Evolutionary conservation across 1,140 invertebrate species (phyloP).

Genomic region (Drosophila serrata): DNA sequence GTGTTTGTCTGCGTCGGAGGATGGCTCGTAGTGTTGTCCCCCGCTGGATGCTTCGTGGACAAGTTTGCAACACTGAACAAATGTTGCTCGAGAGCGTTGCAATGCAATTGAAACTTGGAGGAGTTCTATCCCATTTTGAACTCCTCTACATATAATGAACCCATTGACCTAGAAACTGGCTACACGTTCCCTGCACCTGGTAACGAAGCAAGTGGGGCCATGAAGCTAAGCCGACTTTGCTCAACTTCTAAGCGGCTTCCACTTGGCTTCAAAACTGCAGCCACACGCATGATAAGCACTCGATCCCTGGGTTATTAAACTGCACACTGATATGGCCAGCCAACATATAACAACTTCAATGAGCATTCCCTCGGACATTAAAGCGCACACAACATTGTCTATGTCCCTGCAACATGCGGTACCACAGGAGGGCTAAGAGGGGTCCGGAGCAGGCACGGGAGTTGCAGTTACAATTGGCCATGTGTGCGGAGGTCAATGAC

Average conservation of each 20-base stretch:
- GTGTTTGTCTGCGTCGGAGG: neutral
- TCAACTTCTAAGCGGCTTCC: slow-evolving; percentile 49
- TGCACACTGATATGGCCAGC: slow-evolving; percentile 62
- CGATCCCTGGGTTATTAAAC: slow-evolving; percentile 41
- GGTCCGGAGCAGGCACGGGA: slow-evolving; percentile 30
- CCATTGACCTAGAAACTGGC: slow-evolving; percentile 33
- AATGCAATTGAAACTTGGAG: slow-evolving; percentile 10
- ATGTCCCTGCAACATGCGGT: slow-evolving; percentile 26
- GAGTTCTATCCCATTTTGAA: neutral
- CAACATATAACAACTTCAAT: slow-evolving; percentile 61
- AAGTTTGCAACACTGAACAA: slow-evolving; percentile 10
- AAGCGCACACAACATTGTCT: slow-evolving; percentile 77
- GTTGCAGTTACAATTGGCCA: slow-evolving; percentile 75
- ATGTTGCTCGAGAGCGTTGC: slow-evolving; percentile 4
- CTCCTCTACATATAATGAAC: neutral
- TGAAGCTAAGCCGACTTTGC: slow-evolving; percentile 16
- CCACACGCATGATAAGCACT: slow-evolving; percentile 58
- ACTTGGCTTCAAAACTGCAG: slow-evolving; percentile 45
- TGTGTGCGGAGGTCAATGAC: slow-evolving; percentile 74
- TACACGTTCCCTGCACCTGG: neutral
- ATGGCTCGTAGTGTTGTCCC: neutral
- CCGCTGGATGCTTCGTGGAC: neutral
- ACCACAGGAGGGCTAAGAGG: neutral
- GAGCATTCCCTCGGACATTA: slow-evolving; percentile 58
- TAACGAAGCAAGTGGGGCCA: neutral